A percentile compares a stretch with the other conserved stretches of the same genome.
Evolutionary conservation across 1,140 invertebrate genomes (phyloP).

Genomic region (Artemia franciscana): DNA sequence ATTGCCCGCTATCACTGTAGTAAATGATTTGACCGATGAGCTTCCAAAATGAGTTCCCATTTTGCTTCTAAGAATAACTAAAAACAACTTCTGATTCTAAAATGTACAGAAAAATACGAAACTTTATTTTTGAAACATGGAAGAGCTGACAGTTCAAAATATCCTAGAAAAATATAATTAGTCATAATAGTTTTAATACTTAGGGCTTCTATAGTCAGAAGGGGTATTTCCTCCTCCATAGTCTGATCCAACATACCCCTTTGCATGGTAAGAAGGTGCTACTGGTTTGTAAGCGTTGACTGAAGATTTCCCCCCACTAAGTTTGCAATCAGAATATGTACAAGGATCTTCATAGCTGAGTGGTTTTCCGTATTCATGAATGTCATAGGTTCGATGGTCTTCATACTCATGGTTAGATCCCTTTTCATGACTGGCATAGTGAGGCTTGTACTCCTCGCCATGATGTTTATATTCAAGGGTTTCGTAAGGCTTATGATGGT

Average conservation of each 20-base stretch:
- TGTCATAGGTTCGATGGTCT: neutral
- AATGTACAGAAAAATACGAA: no score
- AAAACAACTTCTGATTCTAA: no score
- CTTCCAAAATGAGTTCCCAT: no score
- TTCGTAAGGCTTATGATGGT: neutral
- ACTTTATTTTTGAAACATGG: no score
- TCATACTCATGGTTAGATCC: neutral
- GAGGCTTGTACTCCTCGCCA: neutral
- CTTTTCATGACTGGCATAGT: neutral
- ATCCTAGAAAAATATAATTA: no score
- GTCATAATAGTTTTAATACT: no score
- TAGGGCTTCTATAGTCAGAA: neutral
- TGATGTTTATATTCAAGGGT: neutral
- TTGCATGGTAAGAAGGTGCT: neutral
- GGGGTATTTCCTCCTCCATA: neutral
- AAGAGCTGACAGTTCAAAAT: no score
- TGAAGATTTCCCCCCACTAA: neutral
- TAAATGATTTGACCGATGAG: no score
- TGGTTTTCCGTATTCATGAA: neutral
- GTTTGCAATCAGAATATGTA: neutral
- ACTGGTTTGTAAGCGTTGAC: neutral
- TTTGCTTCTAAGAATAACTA: no score
- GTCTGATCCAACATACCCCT: neutral
- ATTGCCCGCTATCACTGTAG: no score
- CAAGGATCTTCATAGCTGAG: neutral